Conservation (phyloP, 2,888 invertebrate genomes). For the Drosophila parthenogenetica region DNA sequence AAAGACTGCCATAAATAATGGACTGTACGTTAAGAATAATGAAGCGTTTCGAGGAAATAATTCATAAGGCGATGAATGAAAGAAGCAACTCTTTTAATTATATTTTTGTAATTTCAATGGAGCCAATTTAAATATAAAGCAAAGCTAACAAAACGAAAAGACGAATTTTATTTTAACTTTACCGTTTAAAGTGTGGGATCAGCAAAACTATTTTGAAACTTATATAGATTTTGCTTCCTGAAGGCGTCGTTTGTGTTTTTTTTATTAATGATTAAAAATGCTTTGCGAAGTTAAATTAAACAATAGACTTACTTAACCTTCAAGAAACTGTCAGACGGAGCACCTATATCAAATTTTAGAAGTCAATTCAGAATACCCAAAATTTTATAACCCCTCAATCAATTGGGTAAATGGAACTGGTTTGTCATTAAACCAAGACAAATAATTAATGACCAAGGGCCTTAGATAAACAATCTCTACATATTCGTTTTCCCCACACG, state of each 20-base stretch:
- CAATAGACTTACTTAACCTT: slow-evolving; percentile 42
- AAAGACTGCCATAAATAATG: slow-evolving; percentile 50
- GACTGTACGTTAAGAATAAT: slow-evolving; percentile 6
- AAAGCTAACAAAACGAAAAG: background rate
- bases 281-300: slow-evolving; percentile 12
- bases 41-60: slow-evolving; percentile 38
- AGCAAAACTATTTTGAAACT: background rate
- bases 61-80: slow-evolving; percentile 8
- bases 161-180: background rate
- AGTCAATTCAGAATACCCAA: slow-evolving; percentile 39
- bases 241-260: slow-evolving; percentile 15
- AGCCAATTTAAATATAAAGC: background rate
- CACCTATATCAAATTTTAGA: slow-evolving; percentile 35
- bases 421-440: slow-evolving; percentile 27
- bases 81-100: background rate
- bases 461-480: slow-evolving; percentile 11
- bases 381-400: slow-evolving; percentile 21
- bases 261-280: background rate
- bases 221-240: slow-evolving; percentile 32
- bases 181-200: background rate
- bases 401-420: slow-evolving; percentile 41
- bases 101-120: background rate
- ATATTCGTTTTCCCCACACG: background rate
- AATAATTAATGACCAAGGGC: slow-evolving; percentile 28
- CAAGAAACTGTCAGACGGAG: slow-evolving; percentile 37